phyloP scores from a whole-genome alignment of 2,888 invertebrate genomes.

The Psylliodes chrysocephalus region DNA sequence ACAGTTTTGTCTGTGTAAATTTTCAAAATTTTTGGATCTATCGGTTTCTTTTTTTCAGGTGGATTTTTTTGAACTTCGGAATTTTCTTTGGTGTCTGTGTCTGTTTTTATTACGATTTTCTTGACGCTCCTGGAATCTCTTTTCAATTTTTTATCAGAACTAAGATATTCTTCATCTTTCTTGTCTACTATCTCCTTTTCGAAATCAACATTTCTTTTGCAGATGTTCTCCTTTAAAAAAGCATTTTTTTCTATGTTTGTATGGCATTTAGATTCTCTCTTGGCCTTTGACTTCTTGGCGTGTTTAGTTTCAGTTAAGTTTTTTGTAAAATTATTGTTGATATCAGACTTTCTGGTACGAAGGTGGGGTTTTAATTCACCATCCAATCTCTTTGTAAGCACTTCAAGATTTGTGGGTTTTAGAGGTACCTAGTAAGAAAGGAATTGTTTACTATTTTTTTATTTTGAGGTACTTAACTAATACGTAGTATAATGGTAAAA shows the following conservation, averaged over 20 bases:
- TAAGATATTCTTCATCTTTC: neutral
- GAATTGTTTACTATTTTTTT: no score
- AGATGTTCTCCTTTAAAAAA: neutral
- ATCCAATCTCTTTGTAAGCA: neutral
- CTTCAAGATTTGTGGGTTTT: neutral
- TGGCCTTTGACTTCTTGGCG: neutral
- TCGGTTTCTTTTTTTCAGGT: neutral
- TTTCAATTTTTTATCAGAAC: neutral
- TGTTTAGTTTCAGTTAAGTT: neutral
- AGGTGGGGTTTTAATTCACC: neutral
- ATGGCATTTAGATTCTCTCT: neutral
- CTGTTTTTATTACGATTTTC: neutral
- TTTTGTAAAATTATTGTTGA: neutral
- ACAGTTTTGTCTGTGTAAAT: constrained; percentile 13
- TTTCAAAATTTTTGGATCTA: constrained; percentile 17
- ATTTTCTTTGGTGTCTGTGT: neutral
- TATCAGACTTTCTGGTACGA: neutral
- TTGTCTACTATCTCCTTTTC: neutral
- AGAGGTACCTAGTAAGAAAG: neutral
- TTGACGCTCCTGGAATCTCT: neutral
- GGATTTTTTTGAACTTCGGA: neutral
- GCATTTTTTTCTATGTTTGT: neutral
- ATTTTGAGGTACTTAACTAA: no score
- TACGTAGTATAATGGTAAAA: no score
- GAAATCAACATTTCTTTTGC: neutral